Percentiles rank a stretch among this genome's conserved stretches.
Evolutionary conservation across 2,888 invertebrate genomes (phyloP).

Genomic region (Euplagia quadripunctaria): DNA sequence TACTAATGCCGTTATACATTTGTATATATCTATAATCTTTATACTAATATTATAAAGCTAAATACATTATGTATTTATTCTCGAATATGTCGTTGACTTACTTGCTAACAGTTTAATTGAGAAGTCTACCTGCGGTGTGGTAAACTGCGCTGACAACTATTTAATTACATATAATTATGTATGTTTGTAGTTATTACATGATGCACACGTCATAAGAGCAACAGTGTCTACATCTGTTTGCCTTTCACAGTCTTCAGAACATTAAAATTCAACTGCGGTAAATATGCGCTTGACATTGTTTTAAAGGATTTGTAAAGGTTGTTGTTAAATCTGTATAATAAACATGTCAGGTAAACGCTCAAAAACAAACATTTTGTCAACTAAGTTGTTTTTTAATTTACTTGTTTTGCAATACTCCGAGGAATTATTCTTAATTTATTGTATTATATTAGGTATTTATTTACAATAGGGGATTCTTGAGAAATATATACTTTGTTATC

Average conservation of each 20-base stretch:
- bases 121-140: too few relatives aligned
- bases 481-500: conserved; percentile 46
- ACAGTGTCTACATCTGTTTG: neutral
- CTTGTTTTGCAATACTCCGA: conserved; percentile 5
- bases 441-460: conserved; percentile 23
- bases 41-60: too few relatives aligned
- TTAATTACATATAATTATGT: too few relatives aligned
- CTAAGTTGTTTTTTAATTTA: neutral
- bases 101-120: too few relatives aligned
- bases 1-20: neutral
- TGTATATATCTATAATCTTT: too few relatives aligned
- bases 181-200: too few relatives aligned
- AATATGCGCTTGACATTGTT: neutral
- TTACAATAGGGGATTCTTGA: conserved; percentile 26
- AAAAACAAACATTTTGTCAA: neutral
- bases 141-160: too few relatives aligned
- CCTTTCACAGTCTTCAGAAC: neutral
- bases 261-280: neutral
- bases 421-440: conserved; percentile 12
- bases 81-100: neutral
- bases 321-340: neutral
- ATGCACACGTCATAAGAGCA: neutral
- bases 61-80: neutral
- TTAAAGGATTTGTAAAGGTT: neutral
- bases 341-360: neutral